Evolutionary conservation across 2,888 invertebrate genomes (phyloP), one percentile per base, ranked within the genome.

Genomic region (Terebella lapidaria): DNA sequence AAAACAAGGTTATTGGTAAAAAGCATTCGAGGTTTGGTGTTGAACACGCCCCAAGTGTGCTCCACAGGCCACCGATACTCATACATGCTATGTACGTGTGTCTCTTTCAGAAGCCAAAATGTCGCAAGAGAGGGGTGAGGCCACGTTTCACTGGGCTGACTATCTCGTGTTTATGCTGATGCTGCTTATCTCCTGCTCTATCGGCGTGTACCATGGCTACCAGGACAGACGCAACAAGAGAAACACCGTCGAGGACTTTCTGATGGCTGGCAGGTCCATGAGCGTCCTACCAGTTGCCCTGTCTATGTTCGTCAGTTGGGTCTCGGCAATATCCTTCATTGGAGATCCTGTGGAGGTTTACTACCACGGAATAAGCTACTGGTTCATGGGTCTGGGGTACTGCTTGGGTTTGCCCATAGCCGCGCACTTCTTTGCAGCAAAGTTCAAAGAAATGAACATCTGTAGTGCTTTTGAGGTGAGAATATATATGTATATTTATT

Each of bases 161-260:
- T n/a, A n/a, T n/a, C n/a, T n/a, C n/a, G n/a, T n/a, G 1, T 62
- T 62, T 30, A 54, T 24, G 4, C n/a, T 54, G 10, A 55, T 62
- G 5, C 58, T 64, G 1, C 4, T 54, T 1, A 20, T 60, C 3
- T 64, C 64, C 15, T 54, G 57, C 28, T 20, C 46, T 4, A 58
- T 64, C 24, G 64, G 79, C 1, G 61, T 77, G 18, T 78, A 72
- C 62, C 77, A 74, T 67, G 79, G 84, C 74, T 84, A 85, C n/a
- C n/a, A n/a, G 15, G 61, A 80, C 69, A 83, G 81, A 65, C n/a
- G n/a, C n/a, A n/a, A n/a, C n/a, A 80, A 83, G 74, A 80, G 83
- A 74, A 87, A 65, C 79, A 88, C 77, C 10, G 75, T 74, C 45
- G 70, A 70, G 30, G 77, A 78, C 57, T 72, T 78, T 55, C 70